A percentile compares a stretch with the other conserved stretches of the same genome.
Conservation (phyloP, 2,113 vertebrate genomes). For the Dicaeum eximium region DNA sequence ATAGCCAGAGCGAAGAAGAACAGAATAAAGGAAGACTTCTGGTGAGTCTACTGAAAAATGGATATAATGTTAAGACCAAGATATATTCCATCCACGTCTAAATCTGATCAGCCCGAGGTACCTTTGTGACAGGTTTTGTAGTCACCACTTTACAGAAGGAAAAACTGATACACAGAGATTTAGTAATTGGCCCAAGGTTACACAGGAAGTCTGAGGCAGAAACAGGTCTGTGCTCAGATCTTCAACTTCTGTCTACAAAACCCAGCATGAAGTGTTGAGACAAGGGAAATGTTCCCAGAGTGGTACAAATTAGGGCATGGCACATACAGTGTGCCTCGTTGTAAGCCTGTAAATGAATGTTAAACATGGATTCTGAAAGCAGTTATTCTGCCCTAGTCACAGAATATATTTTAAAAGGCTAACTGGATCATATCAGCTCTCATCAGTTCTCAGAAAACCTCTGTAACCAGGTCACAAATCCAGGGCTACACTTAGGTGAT, state of each 20-base stretch:
- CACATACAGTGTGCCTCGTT: not conserved
- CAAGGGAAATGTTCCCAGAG: not conserved
- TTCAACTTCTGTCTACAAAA: not conserved
- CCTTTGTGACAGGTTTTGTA: not conserved
- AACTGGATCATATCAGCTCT: not conserved
- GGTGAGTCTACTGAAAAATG: not conserved
- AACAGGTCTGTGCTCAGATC: not conserved
- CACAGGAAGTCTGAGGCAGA: not conserved
- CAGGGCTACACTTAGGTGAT: not conserved
- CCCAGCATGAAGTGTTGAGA: not conserved
- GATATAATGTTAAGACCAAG: not conserved
- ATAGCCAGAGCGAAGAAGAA: not conserved
- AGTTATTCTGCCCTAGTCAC: slow-evolving; percentile 32
- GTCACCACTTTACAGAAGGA: not conserved
- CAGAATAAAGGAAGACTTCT: not conserved
- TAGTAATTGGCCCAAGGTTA: slow-evolving; percentile 1
- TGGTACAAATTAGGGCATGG: slow-evolving; percentile 9
- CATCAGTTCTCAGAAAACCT: not conserved
- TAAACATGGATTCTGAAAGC: slow-evolving; percentile 14
- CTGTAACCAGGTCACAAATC: not conserved
- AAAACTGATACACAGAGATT: not conserved
- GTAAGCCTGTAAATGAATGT: slow-evolving; percentile 5
- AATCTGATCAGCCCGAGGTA: not conserved
- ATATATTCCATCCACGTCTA: not conserved
- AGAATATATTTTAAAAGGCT: not conserved